Base-by-base conservation (phyloP, 2,888 invertebrate species). In the Hofmannophila pseudospretella region DNA sequence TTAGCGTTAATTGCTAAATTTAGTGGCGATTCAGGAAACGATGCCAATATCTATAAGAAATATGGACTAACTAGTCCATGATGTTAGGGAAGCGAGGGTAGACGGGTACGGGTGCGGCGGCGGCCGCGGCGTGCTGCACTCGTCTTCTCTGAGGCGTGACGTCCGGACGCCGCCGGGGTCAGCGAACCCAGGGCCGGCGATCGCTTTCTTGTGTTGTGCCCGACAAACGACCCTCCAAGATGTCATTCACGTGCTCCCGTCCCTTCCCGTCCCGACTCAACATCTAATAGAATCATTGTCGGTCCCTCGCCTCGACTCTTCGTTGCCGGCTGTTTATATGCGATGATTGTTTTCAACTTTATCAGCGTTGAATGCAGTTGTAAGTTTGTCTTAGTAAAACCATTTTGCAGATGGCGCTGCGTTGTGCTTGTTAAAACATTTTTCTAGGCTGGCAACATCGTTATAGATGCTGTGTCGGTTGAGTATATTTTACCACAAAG, bases 101-200 rank as follows among this genome's bases (percentile, higher is more conserved):
- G 49, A 36, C 31, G 39, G n/a, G 39, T 39, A 32, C 49, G 44
- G 32, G 43, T 46, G 39, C 37, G 25, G 32, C 20, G 38, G 37
- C 41, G 26, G 43, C 33, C 50, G 46, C 54, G 57, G 61, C 62
- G 36, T 12, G 67, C 67, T 73, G 76, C 79, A 68, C 70, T 74
- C 72, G 75, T 69, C 75, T 80, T 71, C 76, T 71, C 68, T 81
- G 69, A 77, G 75, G 69, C 84, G 78, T 81, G 76, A 77, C 77
- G 76, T 72, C 72, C 71, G 36, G 34, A 34, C 10, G 16, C 60
- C 57, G 73, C 71, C 72, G 81, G 76, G 82, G 82, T 84, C 84
- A 77, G 68, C 72, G 84, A 71, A 75, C 84, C 76, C 69, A 72
- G 72, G 72, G 73, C 75, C 65, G 55, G 45, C 59, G 70, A 67